Evolutionary conservation across 2,888 invertebrate species (phyloP).

Genomic region (Lycia hirtaria): DNA sequence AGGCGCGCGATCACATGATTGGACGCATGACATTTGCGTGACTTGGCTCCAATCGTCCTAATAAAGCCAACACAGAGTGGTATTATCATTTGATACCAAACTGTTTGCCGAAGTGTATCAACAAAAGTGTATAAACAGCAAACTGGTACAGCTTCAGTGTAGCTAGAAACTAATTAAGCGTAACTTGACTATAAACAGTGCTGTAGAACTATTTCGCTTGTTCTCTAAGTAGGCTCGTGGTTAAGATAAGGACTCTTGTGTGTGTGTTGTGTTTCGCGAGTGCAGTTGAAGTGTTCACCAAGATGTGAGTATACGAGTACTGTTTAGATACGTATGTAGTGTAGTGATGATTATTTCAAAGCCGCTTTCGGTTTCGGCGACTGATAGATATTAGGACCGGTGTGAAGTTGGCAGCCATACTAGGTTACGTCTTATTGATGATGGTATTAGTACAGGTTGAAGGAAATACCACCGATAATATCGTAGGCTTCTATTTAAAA

Average conservation of each 20-base stretch:
- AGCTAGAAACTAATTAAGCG: constrained; percentile 12
- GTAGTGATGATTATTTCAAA: no score
- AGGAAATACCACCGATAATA: no score
- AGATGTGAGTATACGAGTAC: constrained; percentile 23
- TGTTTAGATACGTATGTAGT: no score
- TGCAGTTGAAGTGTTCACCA: constrained; percentile 18
- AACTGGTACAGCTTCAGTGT: constrained; percentile 15
- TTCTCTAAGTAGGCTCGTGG: constrained; percentile 26
- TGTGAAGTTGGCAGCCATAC: no score
- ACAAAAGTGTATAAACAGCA: constrained; percentile 2
- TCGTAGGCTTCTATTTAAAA: no score
- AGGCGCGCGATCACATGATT: constrained; percentile 47
- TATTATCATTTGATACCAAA: constrained; percentile 52
- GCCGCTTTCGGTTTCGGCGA: no score
- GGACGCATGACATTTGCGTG: constrained; percentile 67
- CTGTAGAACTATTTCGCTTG: constrained; percentile 20
- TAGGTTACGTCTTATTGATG: no score
- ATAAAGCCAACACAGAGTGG: constrained; percentile 42
- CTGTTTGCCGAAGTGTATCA: constrained; percentile 12
- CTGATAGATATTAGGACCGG: no score
- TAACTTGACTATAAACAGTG: constrained; percentile 17
- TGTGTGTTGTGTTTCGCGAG: constrained; percentile 27
- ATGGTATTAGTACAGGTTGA: no score
- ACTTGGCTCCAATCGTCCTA: constrained; percentile 51
- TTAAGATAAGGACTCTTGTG: constrained; percentile 26